phyloP scores from a whole-genome alignment of 2,797 vertebrate species.

The Scolopax bukidnonensis region DNA sequence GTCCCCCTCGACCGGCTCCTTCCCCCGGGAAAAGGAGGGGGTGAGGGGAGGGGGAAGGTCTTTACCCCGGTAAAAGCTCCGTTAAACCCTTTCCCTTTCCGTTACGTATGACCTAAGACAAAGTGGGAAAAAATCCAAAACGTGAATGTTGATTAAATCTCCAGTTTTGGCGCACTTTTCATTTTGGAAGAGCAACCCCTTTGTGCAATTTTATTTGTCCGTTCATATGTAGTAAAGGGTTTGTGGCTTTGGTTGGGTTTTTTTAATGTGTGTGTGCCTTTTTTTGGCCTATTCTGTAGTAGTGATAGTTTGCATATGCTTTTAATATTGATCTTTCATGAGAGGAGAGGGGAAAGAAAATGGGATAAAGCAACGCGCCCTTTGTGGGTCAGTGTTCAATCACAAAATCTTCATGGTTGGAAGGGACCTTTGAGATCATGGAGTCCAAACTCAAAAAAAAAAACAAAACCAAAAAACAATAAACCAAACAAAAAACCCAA shows the following conservation, averaged over 20 bases:
- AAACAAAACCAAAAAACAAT: too few species aligned
- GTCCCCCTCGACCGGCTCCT: fast-evolving
- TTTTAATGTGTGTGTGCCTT: too few species aligned
- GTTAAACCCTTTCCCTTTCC: background rate
- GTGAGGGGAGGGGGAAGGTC: fast-evolving
- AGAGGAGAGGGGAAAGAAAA: too few species aligned
- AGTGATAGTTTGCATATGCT: background rate
- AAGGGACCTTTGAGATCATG: too few species aligned
- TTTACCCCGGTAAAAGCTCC: fast-evolving
- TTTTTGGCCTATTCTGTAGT: too few species aligned
- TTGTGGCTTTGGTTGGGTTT: too few species aligned
- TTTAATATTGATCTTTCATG: background rate
- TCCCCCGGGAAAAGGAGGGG: too few species aligned
- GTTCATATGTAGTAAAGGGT: too few species aligned
- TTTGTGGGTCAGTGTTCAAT: background rate
- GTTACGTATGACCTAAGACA: background rate
- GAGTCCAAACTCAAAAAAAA: too few species aligned
- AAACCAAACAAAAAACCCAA: too few species aligned
- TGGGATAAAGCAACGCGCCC: too few species aligned
- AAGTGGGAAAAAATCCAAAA: background rate
- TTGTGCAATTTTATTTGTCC: background rate
- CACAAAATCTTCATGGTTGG: too few species aligned
- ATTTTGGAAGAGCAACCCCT: background rate
- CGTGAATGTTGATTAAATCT: background rate
- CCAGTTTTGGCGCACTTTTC: background rate